phyloP scores from a whole-genome alignment of 2,888 invertebrate genomes.

The Agrypnus murinus region DNA sequence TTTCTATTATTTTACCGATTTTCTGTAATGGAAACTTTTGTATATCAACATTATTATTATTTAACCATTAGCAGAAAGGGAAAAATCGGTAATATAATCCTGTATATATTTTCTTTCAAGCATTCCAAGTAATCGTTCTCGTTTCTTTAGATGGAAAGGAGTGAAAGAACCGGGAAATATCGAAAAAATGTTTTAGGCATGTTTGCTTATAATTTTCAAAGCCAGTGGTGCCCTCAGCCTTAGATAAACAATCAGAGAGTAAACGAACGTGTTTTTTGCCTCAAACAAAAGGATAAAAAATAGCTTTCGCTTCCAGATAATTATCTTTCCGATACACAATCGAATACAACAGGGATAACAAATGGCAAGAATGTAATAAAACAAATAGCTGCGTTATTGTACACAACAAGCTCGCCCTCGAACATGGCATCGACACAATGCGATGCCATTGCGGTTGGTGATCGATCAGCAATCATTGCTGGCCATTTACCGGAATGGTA shows the following conservation, averaged over 20 bases:
- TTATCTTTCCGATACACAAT: conserved; percentile 32
- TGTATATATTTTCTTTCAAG: neutral
- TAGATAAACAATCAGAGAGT: conserved; percentile 15
- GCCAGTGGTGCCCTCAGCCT: conserved; percentile 17
- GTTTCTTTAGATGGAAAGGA: no score
- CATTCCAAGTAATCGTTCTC: neutral
- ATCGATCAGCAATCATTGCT: conserved; percentile 59
- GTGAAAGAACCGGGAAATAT: neutral
- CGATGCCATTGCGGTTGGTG: conserved; percentile 51
- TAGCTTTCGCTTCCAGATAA: conserved; percentile 22
- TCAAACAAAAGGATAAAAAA: conserved; percentile 21
- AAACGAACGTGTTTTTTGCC: conserved; percentile 18
- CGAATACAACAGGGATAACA: conserved; percentile 36
- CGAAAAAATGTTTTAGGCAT: neutral
- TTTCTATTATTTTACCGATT: no score
- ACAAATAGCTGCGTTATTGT: conserved; percentile 43
- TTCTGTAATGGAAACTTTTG: no score
- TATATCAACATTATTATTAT: no score
- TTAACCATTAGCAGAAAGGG: no score
- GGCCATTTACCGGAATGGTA: conserved; percentile 58
- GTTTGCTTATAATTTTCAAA: conserved; percentile 25
- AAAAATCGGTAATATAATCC: no score
- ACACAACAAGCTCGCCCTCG: conserved; percentile 32
- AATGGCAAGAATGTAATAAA: conserved; percentile 45
- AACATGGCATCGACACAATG: conserved; percentile 37